Evolutionary conservation across 2,797 vertebrate genomes (phyloP).

Genomic region (Coracias cyanogaster): DNA sequence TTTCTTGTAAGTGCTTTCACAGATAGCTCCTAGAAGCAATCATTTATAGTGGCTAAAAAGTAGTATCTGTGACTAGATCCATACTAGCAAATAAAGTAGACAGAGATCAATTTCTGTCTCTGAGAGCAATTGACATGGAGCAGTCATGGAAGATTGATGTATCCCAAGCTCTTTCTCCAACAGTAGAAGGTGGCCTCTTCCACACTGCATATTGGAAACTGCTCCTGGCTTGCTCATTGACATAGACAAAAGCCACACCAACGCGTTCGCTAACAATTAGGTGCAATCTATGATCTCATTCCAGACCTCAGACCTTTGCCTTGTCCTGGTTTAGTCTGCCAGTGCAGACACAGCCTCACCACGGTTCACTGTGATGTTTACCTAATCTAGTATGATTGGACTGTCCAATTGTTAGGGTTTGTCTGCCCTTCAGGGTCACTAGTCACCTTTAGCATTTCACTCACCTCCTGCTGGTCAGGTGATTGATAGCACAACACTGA

Average conservation of each 20-base stretch:
- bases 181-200: background rate
- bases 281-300: background rate
- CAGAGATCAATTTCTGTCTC: background rate
- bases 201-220: background rate
- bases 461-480: background rate
- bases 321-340: background rate
- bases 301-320: background rate
- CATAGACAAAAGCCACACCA: background rate
- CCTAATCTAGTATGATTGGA: background rate
- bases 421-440: background rate
- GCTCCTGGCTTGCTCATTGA: background rate
- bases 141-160: background rate
- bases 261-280: background rate
- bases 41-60: background rate
- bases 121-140: background rate
- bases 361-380: background rate
- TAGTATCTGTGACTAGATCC: background rate
- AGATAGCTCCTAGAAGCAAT: background rate
- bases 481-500: background rate
- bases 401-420: background rate
- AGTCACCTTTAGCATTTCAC: background rate
- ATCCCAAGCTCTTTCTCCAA: background rate
- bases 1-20: background rate
- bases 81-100: background rate
- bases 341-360: background rate